Evolutionary conservation across 2,113 vertebrate species (phyloP), one percentile per base, ranked within the genome.

Genomic region (Sylvicapra grimmia): DNA sequence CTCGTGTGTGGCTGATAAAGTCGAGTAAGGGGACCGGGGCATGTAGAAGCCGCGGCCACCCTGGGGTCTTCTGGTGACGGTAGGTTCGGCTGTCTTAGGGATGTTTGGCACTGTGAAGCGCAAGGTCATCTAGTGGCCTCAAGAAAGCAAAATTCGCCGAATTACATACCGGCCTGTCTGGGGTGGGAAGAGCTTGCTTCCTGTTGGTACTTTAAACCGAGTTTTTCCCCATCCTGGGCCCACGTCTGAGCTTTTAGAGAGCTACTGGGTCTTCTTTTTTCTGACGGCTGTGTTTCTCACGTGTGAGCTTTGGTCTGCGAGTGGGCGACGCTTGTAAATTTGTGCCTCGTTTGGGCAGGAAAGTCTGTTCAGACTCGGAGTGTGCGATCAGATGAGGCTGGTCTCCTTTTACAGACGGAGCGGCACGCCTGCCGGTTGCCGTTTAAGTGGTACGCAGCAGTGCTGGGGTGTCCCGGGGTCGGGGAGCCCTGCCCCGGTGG

Each of bases 351-450:
- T 15, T 4, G 79, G 14, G 15, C 10, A 53, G 63, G 53, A n/a
- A 9, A 33, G 10, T 31, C 12, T 51, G 0, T 15, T 49, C 40
- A 33, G 16, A 40, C 9, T 25, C 14, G 6, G 51, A 10, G 53
- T 11, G 31, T 63, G 89, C 27, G 0, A 1, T 49, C 54, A 25
- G 68, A 13, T 5, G 6, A 33, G 7, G 21, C 18, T 2, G 21
- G 0, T 2, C 29, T 6, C 8, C 27, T 1, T 23, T 12, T 13
- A 25, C 36, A 10, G 5, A 0, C 1, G 1, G 51, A 8, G 65
- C 0, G 5, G 21, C 29, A 0, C 0, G n/a, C 11, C 0, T 11
- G 36, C 15, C 3, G 4, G 23, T 36, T 58, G 13, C 9, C 0
- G 18, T 47, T 12, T 47, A 31, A 25, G 8, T 2, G n/a, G 63